These are phyloP conservation scores for Blera fallax DNA, from an alignment of 2,888 invertebrate genomes.

Conservation along the genomic window DNA sequence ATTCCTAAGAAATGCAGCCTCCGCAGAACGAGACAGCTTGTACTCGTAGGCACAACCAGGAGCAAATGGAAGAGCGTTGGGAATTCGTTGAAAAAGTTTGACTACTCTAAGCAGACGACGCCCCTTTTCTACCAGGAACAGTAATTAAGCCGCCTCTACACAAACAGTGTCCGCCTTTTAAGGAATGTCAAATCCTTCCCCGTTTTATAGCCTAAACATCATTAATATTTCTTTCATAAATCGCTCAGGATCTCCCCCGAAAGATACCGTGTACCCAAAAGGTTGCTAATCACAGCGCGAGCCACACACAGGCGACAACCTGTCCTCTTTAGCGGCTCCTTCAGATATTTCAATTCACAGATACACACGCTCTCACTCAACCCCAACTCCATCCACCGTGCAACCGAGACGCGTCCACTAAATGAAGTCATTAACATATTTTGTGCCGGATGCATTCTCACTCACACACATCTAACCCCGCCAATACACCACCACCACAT, in stretches of 20 bases:
- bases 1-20: too few species aligned
- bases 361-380: background rate
- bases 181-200: too few species aligned
- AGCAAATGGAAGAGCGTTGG: too few species aligned
- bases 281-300: constrained; percentile 30
- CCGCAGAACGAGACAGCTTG: too few species aligned
- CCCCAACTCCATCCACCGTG: background rate
- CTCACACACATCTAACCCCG: background rate
- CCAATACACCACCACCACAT: constrained; percentile 7
- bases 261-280: constrained; percentile 1
- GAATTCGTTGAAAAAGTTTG: too few species aligned
- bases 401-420: constrained; percentile 35
- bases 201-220: constrained; percentile 9
- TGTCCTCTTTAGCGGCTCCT: constrained; percentile 53
- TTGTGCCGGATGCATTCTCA: constrained; percentile 29
- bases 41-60: too few species aligned
- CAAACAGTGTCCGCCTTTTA: too few species aligned
- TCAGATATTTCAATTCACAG: constrained; percentile 43
- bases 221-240: constrained; percentile 50
- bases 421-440: constrained; percentile 72
- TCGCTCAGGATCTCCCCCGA: constrained; percentile 28
- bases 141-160: too few species aligned
- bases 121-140: too few species aligned
- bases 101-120: too few species aligned
- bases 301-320: constrained; percentile 44